Percentiles rank a stretch among this genome's conserved stretches.
These are phyloP conservation scores for Apostichopus japonicus DNA, from an alignment of 35 echinoderm and acorn worm species.

Conservation along the genomic window DNA sequence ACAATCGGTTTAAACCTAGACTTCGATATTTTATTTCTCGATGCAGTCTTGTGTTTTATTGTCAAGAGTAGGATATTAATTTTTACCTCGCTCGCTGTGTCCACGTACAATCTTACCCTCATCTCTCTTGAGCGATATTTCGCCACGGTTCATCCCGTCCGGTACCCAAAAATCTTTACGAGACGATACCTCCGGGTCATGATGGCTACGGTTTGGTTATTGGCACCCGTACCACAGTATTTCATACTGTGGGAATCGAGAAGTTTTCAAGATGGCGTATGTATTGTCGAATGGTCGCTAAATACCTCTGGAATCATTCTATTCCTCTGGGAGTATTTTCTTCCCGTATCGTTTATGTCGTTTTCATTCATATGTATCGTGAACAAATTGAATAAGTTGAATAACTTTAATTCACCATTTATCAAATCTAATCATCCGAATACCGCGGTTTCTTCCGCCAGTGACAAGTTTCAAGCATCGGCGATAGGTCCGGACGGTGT, in stretches of 20 bases:
- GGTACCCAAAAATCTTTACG: constrained; percentile 9
- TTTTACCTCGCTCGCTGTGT: constrained; percentile 30
- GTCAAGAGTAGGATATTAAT: not conserved
- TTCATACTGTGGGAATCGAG: not conserved
- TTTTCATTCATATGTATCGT: constrained; percentile 34
- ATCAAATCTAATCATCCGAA: not conserved
- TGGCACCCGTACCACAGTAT: constrained; percentile 34
- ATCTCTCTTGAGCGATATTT: constrained; percentile 46
- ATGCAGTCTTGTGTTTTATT: not conserved
- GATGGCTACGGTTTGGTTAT: constrained; percentile 8
- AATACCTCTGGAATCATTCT: not conserved
- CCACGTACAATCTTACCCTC: constrained; percentile 36
- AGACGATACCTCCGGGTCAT: not conserved
- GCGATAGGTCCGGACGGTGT: not conserved
- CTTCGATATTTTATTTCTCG: not conserved
- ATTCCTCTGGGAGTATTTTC: constrained; percentile 38
- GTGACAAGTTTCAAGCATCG: not conserved
- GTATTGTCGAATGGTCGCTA: not conserved
- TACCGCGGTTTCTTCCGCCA: not conserved
- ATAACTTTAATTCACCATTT: not conserved
- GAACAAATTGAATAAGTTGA: not conserved
- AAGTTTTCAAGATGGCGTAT: not conserved
- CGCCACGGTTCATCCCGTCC: constrained; percentile 17
- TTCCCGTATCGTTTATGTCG: constrained; percentile 39
- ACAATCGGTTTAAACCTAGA: not conserved